Evolutionary conservation across 1,140 invertebrate species (phyloP).

Genomic region (Vanessa atalanta): DNA sequence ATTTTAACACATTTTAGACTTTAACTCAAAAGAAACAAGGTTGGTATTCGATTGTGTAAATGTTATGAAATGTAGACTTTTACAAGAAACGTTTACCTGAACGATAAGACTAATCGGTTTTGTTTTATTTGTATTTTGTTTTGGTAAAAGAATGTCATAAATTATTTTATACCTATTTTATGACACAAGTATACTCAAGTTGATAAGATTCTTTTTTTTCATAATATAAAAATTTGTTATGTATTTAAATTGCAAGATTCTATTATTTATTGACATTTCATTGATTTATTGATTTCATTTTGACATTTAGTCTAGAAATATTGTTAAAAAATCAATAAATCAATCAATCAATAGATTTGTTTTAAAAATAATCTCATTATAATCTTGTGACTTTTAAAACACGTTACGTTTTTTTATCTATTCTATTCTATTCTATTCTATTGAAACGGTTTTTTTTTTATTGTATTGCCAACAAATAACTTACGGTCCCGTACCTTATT

Average conservation of each 20-base stretch:
- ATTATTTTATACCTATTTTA: constrained; percentile 50
- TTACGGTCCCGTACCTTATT: too few relatives aligned
- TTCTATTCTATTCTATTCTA: too few relatives aligned
- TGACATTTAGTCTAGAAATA: too few relatives aligned
- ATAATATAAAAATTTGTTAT: not conserved
- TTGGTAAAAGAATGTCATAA: constrained; percentile 59
- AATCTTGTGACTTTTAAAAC: too few relatives aligned
- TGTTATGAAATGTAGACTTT: constrained; percentile 62
- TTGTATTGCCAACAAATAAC: too few relatives aligned
- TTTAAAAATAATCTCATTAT: too few relatives aligned
- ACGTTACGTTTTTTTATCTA: too few relatives aligned
- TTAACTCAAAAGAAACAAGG: constrained; percentile 17
- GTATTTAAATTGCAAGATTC: not conserved
- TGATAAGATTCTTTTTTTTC: not conserved
- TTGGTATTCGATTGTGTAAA: constrained; percentile 22
- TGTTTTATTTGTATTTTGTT: constrained; percentile 60
- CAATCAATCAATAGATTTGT: too few relatives aligned
- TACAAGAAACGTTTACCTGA: constrained; percentile 68
- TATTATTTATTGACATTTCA: too few relatives aligned
- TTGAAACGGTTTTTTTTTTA: too few relatives aligned
- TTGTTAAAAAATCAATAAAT: too few relatives aligned
- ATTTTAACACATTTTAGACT: constrained; percentile 20
- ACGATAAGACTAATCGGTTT: constrained; percentile 74
- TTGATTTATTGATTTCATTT: not conserved
- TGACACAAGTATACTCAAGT: constrained; percentile 28